Conservation (phyloP, 2,888 invertebrate genomes). For the Eupithecia tripunctaria region DNA sequence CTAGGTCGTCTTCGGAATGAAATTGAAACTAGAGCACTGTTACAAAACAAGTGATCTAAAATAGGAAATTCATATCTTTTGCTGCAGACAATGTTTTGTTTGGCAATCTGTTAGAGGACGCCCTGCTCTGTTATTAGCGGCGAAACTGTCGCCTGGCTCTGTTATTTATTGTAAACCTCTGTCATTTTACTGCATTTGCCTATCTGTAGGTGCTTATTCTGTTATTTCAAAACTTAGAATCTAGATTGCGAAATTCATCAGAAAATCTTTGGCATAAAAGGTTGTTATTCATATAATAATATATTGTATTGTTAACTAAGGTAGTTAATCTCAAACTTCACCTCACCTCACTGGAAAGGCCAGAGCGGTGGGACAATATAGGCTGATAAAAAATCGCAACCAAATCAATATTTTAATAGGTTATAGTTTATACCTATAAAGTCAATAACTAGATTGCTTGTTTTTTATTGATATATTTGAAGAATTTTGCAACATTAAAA, state of each 20-base stretch:
- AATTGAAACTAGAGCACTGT: background rate
- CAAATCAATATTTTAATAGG: too few species aligned
- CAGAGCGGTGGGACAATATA: too few species aligned
- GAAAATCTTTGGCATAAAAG: background rate
- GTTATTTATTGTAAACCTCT: conserved; percentile 47
- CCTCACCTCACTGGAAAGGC: too few species aligned
- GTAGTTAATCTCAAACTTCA: too few species aligned
- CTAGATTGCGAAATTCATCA: conserved; percentile 16
- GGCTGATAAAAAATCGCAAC: too few species aligned
- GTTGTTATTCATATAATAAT: too few species aligned
- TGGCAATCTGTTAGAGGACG: conserved; percentile 56
- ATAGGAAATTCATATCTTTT: conserved; percentile 11
- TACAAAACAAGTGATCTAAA: background rate
- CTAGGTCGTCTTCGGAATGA: background rate
- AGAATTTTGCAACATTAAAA: too few species aligned
- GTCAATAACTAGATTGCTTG: too few species aligned
- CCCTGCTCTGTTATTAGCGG: conserved; percentile 62
- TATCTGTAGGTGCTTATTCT: conserved; percentile 26
- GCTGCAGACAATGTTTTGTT: conserved; percentile 44
- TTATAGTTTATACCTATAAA: too few species aligned
- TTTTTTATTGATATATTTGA: too few species aligned
- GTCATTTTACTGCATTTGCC: conserved; percentile 49
- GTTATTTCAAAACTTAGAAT: conserved; percentile 26
- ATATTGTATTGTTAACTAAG: background rate
- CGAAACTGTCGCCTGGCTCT: conserved; percentile 52